phyloP scores from a whole-genome alignment of 53 echinoderm and acorn worm species.

The Luidia sarsii region DNA sequence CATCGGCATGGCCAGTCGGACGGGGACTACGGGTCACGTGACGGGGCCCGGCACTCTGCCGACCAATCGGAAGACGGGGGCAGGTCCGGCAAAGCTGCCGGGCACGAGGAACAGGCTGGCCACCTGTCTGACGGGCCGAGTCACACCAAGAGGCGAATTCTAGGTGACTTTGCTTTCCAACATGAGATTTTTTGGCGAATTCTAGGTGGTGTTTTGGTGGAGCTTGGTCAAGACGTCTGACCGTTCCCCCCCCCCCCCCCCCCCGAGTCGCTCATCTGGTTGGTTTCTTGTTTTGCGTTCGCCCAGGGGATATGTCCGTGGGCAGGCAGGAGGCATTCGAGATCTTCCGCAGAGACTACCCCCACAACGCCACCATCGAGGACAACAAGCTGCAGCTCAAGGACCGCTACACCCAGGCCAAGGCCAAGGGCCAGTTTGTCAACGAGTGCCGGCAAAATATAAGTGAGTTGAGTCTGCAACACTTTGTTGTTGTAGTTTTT shows the following conservation, averaged over 20 bases:
- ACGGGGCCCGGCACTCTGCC: constrained; percentile 6
- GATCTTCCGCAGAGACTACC: constrained; percentile 87
- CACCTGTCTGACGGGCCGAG: constrained; percentile 50
- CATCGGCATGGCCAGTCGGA: constrained; percentile 19
- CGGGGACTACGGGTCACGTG: constrained; percentile 44
- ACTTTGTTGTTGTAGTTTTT: too few species aligned
- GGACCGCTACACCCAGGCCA: constrained; percentile 83
- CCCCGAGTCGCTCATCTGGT: too few species aligned
- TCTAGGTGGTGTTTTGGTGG: too few species aligned
- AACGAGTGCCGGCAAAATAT: constrained; percentile 91
- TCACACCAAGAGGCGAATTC: constrained; percentile 63
- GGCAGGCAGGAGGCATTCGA: constrained; percentile 98
- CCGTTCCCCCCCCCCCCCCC: too few species aligned
- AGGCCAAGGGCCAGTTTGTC: constrained; percentile 83
- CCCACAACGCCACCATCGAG: constrained; percentile 80
- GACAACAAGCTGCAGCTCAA: constrained; percentile 84
- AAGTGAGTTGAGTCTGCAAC: too few species aligned
- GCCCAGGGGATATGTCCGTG: constrained; percentile 91
- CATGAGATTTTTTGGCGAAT: too few species aligned
- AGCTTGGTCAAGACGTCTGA: too few species aligned
- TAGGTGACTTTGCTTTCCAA: too few species aligned
- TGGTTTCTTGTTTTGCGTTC: not conserved
- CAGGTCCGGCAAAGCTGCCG: constrained; percentile 15
- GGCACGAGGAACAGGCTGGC: constrained; percentile 31
- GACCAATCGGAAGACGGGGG: constrained; percentile 44